Base-by-base conservation (phyloP, 2,113 vertebrate genomes). In the Chauna torquata region DNA sequence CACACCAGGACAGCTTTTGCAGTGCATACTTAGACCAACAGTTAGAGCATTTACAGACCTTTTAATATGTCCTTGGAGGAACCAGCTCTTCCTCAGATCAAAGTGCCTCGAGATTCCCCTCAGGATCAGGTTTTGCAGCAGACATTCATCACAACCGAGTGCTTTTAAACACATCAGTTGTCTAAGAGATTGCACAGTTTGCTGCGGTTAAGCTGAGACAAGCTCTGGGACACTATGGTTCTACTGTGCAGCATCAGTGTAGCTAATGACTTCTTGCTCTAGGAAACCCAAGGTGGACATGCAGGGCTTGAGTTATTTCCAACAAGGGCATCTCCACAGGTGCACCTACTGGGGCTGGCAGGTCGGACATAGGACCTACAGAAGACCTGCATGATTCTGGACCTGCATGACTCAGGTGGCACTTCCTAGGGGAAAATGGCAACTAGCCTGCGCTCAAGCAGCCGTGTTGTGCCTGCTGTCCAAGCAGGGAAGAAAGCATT, bases 181-280 rank as follows among this genome's bases (percentile, higher is more conserved):
- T 45, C 64, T 47, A 69, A 45, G 45, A 62, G 32, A 66, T 38
- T 13, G 34, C 34, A 40, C 0, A 3, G 16, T 22, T 77, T 47
- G 82, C 49, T 88, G 16, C 7, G 5, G 8, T 28, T n/a, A 77
- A 69, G 13, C 20, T 82, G 90, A 65, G 58, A 74, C 24, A 47
- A 71, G 12, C 30, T 79, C 44, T 86, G 45, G 42, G 36, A 77
- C 16, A 5, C 0, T 0, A 11, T 12, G 15, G 24, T 3, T 82
- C 58, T 45, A n/a, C 50, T 38, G 45, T 1, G 1, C 59, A 68
- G 49, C 3, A 2, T 18, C 68, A 61, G 49, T 19, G 8, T 64
- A 34, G 34, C 4, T 30, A 25, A 40, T 59, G 50, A 25, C 22
- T 62, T 74, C 57, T 86, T 76, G n/a, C 24, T 82, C 32, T 34